These are phyloP conservation scores for Neomonachus schauinslandi DNA, from an alignment of 2,113 vertebrate genomes.

Conservation along the genomic window DNA sequence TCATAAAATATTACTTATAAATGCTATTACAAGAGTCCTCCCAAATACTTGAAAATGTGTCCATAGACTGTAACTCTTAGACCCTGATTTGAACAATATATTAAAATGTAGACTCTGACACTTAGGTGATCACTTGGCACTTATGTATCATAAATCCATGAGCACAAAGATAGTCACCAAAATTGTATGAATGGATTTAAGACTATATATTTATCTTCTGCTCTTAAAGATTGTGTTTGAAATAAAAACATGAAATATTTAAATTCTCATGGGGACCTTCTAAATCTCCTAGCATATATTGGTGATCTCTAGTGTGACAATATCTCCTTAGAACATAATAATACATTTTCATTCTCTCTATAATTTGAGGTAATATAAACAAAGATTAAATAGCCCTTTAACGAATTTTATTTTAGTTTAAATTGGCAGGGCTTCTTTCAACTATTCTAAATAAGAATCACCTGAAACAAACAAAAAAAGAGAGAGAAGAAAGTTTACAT, in stretches of 20 bases:
- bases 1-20: background rate
- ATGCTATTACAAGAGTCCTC: background rate
- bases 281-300: background rate
- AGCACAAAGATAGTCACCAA: conserved; percentile 21
- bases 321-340: background rate
- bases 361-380: background rate
- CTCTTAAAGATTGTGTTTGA: conserved; percentile 15
- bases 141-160: background rate
- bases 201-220: background rate
- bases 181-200: background rate
- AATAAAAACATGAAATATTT: conserved; percentile 40
- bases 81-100: background rate
- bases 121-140: background rate
- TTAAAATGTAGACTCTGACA: conserved; percentile 35
- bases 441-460: conserved; percentile 21
- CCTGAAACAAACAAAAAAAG: background rate
- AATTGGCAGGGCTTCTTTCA: background rate
- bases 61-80: background rate
- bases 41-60: background rate
- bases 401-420: conserved; percentile 51
- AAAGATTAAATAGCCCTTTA: background rate
- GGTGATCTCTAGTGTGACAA: background rate
- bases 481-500: background rate
- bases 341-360: conserved; percentile 37
- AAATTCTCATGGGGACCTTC: conserved; percentile 6